Base-by-base conservation (phyloP, 2,113 vertebrate genomes). In the Myotis davidii region DNA sequence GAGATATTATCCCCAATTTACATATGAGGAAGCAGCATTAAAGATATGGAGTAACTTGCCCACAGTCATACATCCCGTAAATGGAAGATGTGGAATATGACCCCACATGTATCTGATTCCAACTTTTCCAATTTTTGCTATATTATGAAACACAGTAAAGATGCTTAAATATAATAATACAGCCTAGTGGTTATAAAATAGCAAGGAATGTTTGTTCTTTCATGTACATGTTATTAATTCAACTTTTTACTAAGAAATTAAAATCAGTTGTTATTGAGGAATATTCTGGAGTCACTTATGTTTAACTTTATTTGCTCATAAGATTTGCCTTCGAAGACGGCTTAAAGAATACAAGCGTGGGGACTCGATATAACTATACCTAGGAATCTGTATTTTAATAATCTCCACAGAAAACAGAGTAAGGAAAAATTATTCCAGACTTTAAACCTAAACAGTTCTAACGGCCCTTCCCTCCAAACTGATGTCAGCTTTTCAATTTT, bases 161-260 rank as follows among this genome's bases (percentile, higher is more conserved):
- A 95, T 85, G 37, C 5, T 52, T 3, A 45, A 76, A 52, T n/a
- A 59, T 37, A 79, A 52, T 73, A 42, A 74, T 67, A 89, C 12
- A 92, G n/a, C 3, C 37, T 52, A 39, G 3, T 86, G 23, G 5
- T 50, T 32, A 52, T 88, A 42, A 13, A 10, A 65, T 56, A 92
- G 45, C 25, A 94, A 61, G 20, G 23, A 42, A 18, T 13, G 9
- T 85, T 89, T 78, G 59, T 4, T 72, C 65, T 94, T 70, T 37
- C 7, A 82, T 17, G 27, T 50, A 84, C 52, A 17, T 32, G 17
- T 70, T 59, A 69, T 61, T 90, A 84, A 86, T 54, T 90, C 34
- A 61, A 54, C 14, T 37, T 56, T 94, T 91, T 78, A 50, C 6
- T n/a, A 67, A 85, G 29, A 79, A 89, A 29, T 90, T 95, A 70